Evolutionary conservation across 2,113 vertebrate species (phyloP).

Genomic region (Fukomys damarensis): DNA sequence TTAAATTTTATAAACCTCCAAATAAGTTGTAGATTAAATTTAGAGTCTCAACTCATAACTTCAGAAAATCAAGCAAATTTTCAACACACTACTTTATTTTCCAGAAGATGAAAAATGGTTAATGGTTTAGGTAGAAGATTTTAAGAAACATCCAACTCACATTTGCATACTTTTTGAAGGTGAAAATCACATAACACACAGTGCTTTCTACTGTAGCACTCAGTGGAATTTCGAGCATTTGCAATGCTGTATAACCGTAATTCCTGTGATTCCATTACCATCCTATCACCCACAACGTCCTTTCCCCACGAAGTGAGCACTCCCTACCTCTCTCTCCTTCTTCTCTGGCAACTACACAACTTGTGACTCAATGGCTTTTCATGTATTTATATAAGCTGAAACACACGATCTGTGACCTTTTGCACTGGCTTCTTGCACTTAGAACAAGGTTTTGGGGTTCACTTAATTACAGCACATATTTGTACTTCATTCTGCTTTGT

Average conservation of each 20-base stretch:
- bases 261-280: not conserved
- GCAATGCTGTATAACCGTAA: fast-evolving
- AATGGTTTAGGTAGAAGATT: not conserved
- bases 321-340: fast-evolving
- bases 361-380: not conserved
- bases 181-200: not conserved
- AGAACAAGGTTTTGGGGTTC: not conserved
- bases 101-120: not conserved
- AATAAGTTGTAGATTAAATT: not conserved
- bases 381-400: not conserved
- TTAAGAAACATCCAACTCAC: not conserved
- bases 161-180: not conserved
- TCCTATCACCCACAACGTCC: not conserved
- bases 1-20: not conserved
- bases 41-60: not conserved
- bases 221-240: not conserved
- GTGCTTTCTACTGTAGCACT: not conserved
- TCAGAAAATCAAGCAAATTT: not conserved
- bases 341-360: not conserved
- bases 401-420: not conserved
- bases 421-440: not conserved
- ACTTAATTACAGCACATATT: not conserved
- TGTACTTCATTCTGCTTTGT: not conserved
- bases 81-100: not conserved
- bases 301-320: not conserved